These are phyloP conservation scores for Cavia porcellus DNA, from an alignment of 2,113 vertebrate species.

Conservation along the genomic window DNA sequence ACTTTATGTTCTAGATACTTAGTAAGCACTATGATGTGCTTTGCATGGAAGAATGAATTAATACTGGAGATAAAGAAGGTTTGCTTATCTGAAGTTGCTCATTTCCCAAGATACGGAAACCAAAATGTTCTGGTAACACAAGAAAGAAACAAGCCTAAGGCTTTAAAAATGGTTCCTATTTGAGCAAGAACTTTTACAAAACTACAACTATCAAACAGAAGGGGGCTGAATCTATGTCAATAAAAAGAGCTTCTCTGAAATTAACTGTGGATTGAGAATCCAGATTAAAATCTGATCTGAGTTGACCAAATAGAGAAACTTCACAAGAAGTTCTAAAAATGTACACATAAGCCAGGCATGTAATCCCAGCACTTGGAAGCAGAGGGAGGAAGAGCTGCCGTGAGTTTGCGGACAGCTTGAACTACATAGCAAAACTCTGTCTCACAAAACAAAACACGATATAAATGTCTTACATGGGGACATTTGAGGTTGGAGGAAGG, in stretches of 20 bases:
- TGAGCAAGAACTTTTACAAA: slow-evolving; percentile 52
- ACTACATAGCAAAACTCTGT: not conserved
- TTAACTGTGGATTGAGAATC: not conserved
- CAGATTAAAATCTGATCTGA: slow-evolving; percentile 39
- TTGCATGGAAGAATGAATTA: not conserved
- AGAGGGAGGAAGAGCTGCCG: not conserved
- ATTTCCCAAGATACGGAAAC: slow-evolving; percentile 31
- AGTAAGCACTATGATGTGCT: not conserved
- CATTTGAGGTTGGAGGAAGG: not conserved
- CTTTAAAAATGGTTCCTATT: slow-evolving; percentile 66
- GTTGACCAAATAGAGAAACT: not conserved
- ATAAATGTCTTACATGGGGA: not conserved
- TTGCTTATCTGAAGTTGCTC: not conserved
- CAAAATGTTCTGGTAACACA: slow-evolving; percentile 56
- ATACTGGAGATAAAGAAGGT: not conserved
- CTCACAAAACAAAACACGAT: not conserved
- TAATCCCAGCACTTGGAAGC: not conserved
- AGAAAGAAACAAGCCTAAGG: slow-evolving; percentile 58
- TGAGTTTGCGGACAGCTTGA: not conserved
- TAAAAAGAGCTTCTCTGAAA: slow-evolving; percentile 30
- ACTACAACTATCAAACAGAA: slow-evolving; percentile 26
- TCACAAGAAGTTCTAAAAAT: not conserved
- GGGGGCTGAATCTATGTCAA: not conserved
- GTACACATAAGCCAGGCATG: not conserved
- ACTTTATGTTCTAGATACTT: not conserved